Percentiles rank a stretch among this genome's conserved stretches.
Evolutionary conservation across 2,113 vertebrate genomes (phyloP).

Genomic region (Pseudorhombus dupliciocellatus): DNA sequence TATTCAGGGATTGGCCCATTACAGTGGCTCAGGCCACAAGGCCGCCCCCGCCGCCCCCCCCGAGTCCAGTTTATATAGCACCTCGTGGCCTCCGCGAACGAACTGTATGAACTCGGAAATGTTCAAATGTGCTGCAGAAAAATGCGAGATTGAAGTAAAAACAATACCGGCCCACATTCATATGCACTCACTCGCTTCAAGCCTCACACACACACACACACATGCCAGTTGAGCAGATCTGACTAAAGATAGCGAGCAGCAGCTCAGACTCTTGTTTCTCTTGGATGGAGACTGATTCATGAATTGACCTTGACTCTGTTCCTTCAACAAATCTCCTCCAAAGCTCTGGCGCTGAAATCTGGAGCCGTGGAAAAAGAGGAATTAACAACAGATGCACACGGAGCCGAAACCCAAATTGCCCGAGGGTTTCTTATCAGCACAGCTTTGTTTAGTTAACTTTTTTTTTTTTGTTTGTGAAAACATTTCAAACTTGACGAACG

Average conservation of each 20-base stretch:
- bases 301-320: constrained; percentile 71
- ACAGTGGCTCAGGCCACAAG: constrained; percentile 15
- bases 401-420: constrained; percentile 12
- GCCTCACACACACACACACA: constrained; percentile 7
- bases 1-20: constrained; percentile 25
- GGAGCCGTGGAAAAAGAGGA: constrained; percentile 22
- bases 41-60: constrained; percentile 17
- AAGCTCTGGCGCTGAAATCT: constrained; percentile 26
- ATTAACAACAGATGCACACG: constrained; percentile 27
- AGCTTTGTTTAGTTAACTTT: background rate
- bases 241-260: constrained; percentile 64
- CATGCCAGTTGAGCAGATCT: constrained; percentile 49
- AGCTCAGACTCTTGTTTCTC: constrained; percentile 61
- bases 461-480: background rate
- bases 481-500: background rate
- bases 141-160: constrained; percentile 9
- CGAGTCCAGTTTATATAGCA: constrained; percentile 7
- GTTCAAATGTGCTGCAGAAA: background rate
- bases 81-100: constrained; percentile 6
- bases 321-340: constrained; percentile 49
- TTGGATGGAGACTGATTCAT: constrained; percentile 71
- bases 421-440: background rate
- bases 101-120: background rate
- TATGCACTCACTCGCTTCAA: background rate
- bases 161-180: constrained; percentile 8